These are phyloP conservation scores for Amblyornis subalaris DNA, from an alignment of 2,113 vertebrate species.

Conservation along the genomic window DNA sequence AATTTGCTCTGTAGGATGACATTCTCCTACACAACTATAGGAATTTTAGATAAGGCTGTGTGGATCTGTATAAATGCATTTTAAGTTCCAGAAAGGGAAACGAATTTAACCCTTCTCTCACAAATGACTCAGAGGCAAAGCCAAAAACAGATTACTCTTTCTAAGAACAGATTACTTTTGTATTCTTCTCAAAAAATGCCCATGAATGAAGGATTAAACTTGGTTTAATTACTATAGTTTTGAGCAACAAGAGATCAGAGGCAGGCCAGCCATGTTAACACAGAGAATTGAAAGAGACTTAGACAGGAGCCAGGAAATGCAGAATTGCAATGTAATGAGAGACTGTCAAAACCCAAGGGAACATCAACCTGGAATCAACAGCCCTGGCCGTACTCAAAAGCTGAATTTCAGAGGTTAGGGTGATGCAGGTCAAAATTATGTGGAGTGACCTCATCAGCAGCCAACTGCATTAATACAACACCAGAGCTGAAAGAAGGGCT, in stretches of 20 bases:
- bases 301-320: background rate
- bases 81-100: background rate
- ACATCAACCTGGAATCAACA: background rate
- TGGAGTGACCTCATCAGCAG: background rate
- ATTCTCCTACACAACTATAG: background rate
- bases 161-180: background rate
- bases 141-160: background rate
- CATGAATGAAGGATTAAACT: background rate
- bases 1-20: conserved; percentile 33
- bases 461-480: background rate
- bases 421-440: background rate
- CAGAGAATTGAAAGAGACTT: background rate
- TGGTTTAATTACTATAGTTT: background rate
- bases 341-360: background rate
- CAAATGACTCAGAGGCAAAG: background rate
- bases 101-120: background rate
- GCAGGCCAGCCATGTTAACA: background rate
- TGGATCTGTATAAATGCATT: background rate
- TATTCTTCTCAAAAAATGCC: background rate
- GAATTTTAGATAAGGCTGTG: background rate
- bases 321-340: background rate
- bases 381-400: background rate
- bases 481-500: background rate
- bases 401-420: background rate
- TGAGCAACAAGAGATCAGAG: background rate